These are phyloP conservation scores for Lates japonicus DNA, from an alignment of 2,797 vertebrate species.

Conservation along the genomic window DNA sequence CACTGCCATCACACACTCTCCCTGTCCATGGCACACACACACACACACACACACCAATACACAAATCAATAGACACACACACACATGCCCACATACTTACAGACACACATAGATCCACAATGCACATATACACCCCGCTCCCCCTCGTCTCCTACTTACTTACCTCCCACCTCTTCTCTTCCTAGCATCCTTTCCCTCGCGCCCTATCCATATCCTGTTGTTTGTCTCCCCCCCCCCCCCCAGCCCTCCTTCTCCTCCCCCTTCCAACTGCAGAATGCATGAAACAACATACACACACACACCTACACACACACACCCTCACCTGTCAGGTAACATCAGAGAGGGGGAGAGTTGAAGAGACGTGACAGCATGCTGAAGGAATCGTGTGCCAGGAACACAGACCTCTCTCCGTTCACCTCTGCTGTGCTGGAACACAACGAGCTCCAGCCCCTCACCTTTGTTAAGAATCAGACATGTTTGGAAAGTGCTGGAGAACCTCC, in stretches of 20 bases:
- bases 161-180: slow-evolving; percentile 67
- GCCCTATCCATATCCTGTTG: slow-evolving; percentile 66
- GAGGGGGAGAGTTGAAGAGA: slow-evolving; percentile 73
- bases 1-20: slow-evolving; percentile 78
- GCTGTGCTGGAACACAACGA: slow-evolving; percentile 70
- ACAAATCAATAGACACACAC: slow-evolving; percentile 38
- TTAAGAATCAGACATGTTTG: slow-evolving; percentile 65
- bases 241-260: background rate
- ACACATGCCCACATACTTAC: slow-evolving; percentile 63
- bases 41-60: slow-evolving; percentile 52
- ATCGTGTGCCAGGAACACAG: slow-evolving; percentile 75
- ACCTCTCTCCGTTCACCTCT: slow-evolving; percentile 71
- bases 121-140: slow-evolving; percentile 55
- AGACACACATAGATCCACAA: slow-evolving; percentile 61
- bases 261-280: slow-evolving; percentile 51
- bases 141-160: slow-evolving; percentile 51
- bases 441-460: slow-evolving; percentile 70
- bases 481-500: slow-evolving; percentile 75
- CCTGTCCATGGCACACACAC: slow-evolving; percentile 65
- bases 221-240: slow-evolving; percentile 36
- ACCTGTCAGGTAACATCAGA: slow-evolving; percentile 82
- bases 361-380: slow-evolving; percentile 78
- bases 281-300: slow-evolving; percentile 57
- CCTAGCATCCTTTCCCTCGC: slow-evolving; percentile 46
- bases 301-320: slow-evolving; percentile 57